Evolutionary conservation across 2,888 invertebrate species (phyloP), one percentile per base, ranked within the genome.

Genomic region (Drosophila rellima): DNA sequence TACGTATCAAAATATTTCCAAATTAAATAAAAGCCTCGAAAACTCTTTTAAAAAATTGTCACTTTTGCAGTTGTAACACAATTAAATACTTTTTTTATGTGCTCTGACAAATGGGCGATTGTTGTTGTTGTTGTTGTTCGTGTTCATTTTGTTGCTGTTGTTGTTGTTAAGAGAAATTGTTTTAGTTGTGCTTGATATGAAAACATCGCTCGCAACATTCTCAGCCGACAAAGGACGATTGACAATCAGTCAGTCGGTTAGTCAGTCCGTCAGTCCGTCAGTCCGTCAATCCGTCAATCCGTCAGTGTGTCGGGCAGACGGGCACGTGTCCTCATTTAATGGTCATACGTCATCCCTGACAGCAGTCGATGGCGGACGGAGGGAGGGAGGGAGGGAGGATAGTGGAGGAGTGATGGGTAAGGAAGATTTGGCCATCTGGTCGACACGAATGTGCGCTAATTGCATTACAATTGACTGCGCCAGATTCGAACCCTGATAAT

Each of bases 401-500:
- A n/a, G 11, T 3, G 1, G 3, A 13, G 8, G 4, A 11, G 20
- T 20, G 6, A 15, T 2, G 13, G 18, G 10, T 2, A 17, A 4
- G 31, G 2, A 11, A 2, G 39, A 11, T 13, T n/a, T 13, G 44
- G 20, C 59, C 26, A 40, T 42, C 40, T 17, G 51, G 48, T 17
- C 18, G 40, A 37, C 39, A 23, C 67, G 59, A 29, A 44, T 63
- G 44, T 60, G 52, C 82, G 76, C 83, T 84, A 84, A 84, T 84
- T 84, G 83, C 85, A 89, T 84, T 84, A 84, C 88, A 84, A 84
- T 84, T 50, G 63, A 80, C 54, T 68, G 45, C 63, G 63, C 64
- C 70, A 67, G 78, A 70, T 74, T 70, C 70, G 74, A 74, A 50
- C 55, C 55, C 39, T 59, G 89, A 84, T 89, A 83, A 83, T 84